These are phyloP conservation scores for Anomalospiza imberbis DNA, from an alignment of 2,797 vertebrate genomes.

Conservation along the genomic window DNA sequence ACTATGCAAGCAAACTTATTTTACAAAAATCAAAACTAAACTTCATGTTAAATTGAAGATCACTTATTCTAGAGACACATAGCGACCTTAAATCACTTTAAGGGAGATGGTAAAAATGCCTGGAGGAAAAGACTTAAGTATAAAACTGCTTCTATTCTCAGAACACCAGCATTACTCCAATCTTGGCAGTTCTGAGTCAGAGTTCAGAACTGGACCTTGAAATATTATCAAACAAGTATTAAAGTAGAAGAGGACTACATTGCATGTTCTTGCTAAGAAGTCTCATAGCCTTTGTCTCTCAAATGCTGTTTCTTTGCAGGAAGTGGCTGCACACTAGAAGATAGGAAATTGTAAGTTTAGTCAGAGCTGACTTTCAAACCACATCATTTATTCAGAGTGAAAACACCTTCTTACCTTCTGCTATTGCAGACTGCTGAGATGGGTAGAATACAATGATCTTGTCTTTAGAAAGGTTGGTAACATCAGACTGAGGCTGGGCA, in stretches of 20 bases:
- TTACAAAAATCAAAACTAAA: not conserved
- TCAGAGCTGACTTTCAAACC: not conserved
- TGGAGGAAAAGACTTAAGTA: not conserved
- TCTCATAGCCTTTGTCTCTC: not conserved
- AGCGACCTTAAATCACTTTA: not conserved
- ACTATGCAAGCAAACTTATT: not conserved
- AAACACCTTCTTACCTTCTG: not conserved
- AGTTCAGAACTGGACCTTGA: not conserved
- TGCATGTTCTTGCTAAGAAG: not conserved
- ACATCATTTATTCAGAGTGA: not conserved
- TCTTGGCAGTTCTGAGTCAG: not conserved
- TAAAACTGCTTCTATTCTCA: not conserved
- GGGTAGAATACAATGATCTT: not conserved
- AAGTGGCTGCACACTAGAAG: not conserved
- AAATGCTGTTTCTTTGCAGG: not conserved
- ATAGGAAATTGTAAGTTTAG: not conserved
- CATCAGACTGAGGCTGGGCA: not conserved
- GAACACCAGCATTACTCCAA: not conserved
- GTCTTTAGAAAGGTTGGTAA: not conserved
- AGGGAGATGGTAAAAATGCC: not conserved
- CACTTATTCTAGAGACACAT: not conserved
- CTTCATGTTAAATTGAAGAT: not conserved
- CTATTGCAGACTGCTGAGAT: not conserved
- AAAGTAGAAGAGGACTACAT: not conserved
- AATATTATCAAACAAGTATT: not conserved